Evolutionary conservation across 2,797 vertebrate species (phyloP), one percentile per base, ranked within the genome.

Genomic region (Acanthis flammea): DNA sequence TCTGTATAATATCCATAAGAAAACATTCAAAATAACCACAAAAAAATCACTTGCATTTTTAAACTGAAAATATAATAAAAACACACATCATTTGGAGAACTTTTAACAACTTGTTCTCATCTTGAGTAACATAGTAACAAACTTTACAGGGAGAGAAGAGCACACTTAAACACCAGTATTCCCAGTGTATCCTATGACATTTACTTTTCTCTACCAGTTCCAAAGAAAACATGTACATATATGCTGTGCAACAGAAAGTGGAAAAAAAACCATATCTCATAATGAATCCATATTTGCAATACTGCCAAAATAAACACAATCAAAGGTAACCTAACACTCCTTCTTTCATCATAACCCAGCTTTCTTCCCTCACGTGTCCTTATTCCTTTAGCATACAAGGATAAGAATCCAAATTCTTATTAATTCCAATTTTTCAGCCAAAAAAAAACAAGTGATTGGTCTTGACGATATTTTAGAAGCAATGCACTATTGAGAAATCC

Each of bases 401-500:
- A 73, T 22, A 81, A 28, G 7, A 35, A 90, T 7, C 80, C n/a
- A n/a, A n/a, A n/a, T n/a, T n/a, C n/a, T n/a, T n/a, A n/a, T n/a
- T n/a, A n/a, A n/a, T n/a, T n/a, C n/a, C n/a, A n/a, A n/a, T 61
- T 91, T 95, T 91, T 88, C 42, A 93, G 77, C 70, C 94, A 74
- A 93, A 16, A n/a, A n/a, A n/a, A n/a, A n/a, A n/a, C n/a, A 55
- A 41, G 30, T 7, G 22, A 45, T 44, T 77, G 30, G 12, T 60
- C 10, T 47, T 41, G 6, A 4, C 28, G 12, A 53, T 61, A 33
- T 54, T 83, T 80, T 71, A 45, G 28, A 72, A 75, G 8, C 41
- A 57, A 50, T 17, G 7, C 19, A 35, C 33, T 42, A 8, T 37
- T 57, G 23, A 42, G 13, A 91, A 85, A 80, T 55, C 5, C 6